A percentile compares a stretch with the other conserved stretches of the same genome.
These are phyloP conservation scores for Gymnobelideus leadbeateri DNA, from an alignment of 2,113 vertebrate genomes.

Conservation along the genomic window DNA sequence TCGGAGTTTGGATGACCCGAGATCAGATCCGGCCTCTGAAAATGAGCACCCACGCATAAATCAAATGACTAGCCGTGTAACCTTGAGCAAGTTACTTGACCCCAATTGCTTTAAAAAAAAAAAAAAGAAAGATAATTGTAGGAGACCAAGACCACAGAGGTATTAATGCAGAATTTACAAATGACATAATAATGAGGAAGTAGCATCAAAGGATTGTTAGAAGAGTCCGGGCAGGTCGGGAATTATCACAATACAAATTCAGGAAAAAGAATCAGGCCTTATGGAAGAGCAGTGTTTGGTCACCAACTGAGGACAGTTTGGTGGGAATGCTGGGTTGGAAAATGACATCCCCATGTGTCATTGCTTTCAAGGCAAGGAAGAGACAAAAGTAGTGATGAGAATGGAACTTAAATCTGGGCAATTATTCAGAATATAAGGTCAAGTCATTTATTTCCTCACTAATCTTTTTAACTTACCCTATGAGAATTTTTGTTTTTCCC, in stretches of 20 bases:
- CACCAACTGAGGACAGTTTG: neutral
- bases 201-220: neutral
- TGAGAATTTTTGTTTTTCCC: neutral
- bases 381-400: neutral
- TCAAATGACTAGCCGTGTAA: too few relatives aligned
- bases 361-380: neutral
- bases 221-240: neutral
- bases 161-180: neutral
- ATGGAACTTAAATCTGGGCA: neutral
- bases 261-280: neutral
- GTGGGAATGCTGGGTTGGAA: neutral
- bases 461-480: neutral
- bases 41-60: too few relatives aligned
- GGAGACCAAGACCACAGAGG: neutral
- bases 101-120: too few relatives aligned
- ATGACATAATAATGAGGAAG: neutral
- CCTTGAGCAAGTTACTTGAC: too few relatives aligned
- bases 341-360: neutral
- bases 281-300: neutral
- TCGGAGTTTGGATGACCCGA: too few relatives aligned
- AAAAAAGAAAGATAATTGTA: neutral
- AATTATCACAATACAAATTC: neutral
- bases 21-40: too few relatives aligned
- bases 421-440: neutral
- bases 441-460: neutral